Percentiles rank a stretch among this genome's conserved stretches.
phyloP scores from a whole-genome alignment of 1,140 invertebrate genomes.

The Bacillus rossius region DNA sequence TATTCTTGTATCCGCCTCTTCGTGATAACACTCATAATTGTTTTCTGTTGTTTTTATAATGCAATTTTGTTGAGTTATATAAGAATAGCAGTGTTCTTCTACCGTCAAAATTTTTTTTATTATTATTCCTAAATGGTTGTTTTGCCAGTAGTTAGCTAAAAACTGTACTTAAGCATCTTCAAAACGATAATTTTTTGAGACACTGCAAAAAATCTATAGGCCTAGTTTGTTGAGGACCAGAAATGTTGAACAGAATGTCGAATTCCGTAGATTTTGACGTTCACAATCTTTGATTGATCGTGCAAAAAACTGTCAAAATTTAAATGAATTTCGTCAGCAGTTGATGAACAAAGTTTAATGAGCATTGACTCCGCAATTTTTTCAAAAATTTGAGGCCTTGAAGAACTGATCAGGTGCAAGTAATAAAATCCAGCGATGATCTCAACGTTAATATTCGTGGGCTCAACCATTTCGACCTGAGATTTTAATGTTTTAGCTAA shows the following conservation, averaged over 20 bases:
- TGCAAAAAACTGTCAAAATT: conserved; percentile 35
- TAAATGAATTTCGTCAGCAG: conserved; percentile 25
- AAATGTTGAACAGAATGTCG: too few species aligned
- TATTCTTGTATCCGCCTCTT: too few species aligned
- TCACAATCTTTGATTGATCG: conserved; percentile 37
- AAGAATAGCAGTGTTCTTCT: too few species aligned
- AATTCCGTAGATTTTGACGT: conserved; percentile 22
- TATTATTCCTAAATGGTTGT: conserved; percentile 28
- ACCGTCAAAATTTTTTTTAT: conserved; percentile 28
- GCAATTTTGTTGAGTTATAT: too few species aligned
- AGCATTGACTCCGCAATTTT: conserved; percentile 5
- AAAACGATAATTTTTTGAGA: conserved; percentile 33
- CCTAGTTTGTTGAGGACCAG: conserved; percentile 25
- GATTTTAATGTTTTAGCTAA: not conserved
- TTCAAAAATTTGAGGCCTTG: conserved; percentile 6
- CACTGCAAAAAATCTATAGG: conserved; percentile 29
- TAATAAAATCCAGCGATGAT: conserved; percentile 11
- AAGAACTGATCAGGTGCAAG: not conserved
- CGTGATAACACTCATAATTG: too few species aligned
- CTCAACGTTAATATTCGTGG: not conserved
- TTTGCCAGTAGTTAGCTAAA: conserved; percentile 33
- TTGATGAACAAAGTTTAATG: conserved; percentile 4
- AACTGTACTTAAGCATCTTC: conserved; percentile 33
- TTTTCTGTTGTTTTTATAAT: too few species aligned
- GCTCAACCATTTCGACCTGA: not conserved